Conservation (phyloP, 2,113 vertebrate genomes). For the Acrocephalus kingi region DNA sequence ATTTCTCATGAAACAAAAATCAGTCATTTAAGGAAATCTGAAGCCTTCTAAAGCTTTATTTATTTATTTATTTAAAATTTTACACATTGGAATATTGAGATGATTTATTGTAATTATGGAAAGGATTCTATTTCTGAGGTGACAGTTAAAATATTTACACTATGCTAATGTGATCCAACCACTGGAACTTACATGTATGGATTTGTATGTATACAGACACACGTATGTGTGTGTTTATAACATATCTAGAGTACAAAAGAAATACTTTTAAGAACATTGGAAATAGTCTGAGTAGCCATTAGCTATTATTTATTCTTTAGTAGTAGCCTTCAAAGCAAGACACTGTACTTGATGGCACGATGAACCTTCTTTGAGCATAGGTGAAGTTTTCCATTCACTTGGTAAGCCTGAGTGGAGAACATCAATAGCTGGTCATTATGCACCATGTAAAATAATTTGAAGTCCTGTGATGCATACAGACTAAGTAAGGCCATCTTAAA, state of each 20-base stretch:
- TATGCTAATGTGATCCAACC: background rate
- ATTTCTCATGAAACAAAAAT: background rate
- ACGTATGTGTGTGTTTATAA: background rate
- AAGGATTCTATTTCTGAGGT: background rate
- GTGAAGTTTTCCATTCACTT: constrained; percentile 49
- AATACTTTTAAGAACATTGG: background rate
- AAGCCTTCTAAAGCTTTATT: background rate
- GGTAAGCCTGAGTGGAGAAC: constrained; percentile 60
- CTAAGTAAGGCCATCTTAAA: constrained; percentile 69
- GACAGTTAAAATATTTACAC: background rate
- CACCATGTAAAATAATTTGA: constrained; percentile 70
- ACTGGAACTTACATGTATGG: background rate
- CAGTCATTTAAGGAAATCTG: background rate
- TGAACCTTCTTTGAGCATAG: constrained; percentile 33
- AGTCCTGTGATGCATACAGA: constrained; percentile 62
- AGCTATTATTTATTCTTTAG: constrained; percentile 51
- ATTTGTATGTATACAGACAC: background rate
- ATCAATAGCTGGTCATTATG: constrained; percentile 66
- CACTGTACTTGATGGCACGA: background rate
- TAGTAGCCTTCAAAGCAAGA: constrained; percentile 33
- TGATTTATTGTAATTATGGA: constrained; percentile 16
- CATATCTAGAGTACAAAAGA: background rate
- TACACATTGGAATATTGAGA: background rate
- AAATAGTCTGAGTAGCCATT: constrained; percentile 42
- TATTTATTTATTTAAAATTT: constrained; percentile 37